Evolutionary conservation across 2,888 invertebrate genomes (phyloP).

Genomic region (Caenorhabditis japonica): DNA sequence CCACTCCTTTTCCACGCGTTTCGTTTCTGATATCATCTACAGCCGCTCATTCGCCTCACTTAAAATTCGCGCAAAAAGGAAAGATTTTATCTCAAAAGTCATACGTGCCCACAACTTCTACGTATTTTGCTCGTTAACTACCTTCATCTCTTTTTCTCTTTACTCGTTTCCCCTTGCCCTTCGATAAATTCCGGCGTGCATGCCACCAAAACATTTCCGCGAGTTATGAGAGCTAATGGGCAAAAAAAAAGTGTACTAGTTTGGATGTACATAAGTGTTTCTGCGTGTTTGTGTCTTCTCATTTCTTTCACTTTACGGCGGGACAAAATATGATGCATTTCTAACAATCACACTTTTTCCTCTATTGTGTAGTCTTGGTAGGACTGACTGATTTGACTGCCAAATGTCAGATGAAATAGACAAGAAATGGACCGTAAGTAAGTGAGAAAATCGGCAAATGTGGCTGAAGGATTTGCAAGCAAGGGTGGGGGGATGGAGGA

Average conservation of each 20-base stretch:
- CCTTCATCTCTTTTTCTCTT: constrained; percentile 12
- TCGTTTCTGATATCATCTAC: constrained; percentile 41
- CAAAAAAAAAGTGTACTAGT: constrained; percentile 41
- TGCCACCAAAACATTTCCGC: constrained; percentile 39
- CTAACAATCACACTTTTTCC: constrained; percentile 25
- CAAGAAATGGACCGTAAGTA: constrained; percentile 32
- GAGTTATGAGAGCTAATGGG: constrained; percentile 51
- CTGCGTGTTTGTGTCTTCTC: no score
- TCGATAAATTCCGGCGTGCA: constrained; percentile 46
- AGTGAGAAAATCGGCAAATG: constrained; percentile 12
- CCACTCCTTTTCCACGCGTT: constrained; percentile 40
- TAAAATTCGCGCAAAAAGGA: constrained; percentile 41
- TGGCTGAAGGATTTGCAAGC: constrained; percentile 20
- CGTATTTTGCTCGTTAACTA: constrained; percentile 17
- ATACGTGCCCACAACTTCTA: constrained; percentile 13
- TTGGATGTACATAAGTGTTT: constrained; percentile 17
- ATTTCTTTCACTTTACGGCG: no score
- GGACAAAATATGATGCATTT: constrained; percentile 53
- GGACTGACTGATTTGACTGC: constrained; percentile 17
- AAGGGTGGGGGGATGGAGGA: no score
- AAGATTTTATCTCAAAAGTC: constrained; percentile 48
- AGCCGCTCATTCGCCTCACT: constrained; percentile 36
- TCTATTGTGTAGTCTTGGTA: constrained; percentile 3
- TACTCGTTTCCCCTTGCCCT: constrained; percentile 33
- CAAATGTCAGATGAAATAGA: constrained; percentile 13